Conservation (phyloP, 1,140 invertebrate species). For the Aporrectodea caliginosa region DNA sequence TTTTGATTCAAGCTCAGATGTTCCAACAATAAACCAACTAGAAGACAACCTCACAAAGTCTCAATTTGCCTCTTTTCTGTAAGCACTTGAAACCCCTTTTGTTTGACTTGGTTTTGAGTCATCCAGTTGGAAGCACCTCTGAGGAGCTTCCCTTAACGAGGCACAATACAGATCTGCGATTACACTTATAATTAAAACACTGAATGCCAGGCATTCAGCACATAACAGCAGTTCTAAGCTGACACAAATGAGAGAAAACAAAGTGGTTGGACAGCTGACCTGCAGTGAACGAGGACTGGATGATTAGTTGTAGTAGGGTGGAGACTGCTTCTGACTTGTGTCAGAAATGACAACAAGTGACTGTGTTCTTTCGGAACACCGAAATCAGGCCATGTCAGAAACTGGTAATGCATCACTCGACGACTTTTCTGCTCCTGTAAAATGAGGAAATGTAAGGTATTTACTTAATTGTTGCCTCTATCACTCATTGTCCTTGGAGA, state of each 20-base stretch:
- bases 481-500: too few species aligned
- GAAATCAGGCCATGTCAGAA: slow-evolving; percentile 92
- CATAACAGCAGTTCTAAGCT: too few species aligned
- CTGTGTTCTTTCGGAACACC: slow-evolving; percentile 65
- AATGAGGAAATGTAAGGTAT: too few species aligned
- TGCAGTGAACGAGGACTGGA: background rate
- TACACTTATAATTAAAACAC: background rate
- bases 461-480: too few species aligned
- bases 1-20: too few species aligned
- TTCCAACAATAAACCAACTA: too few species aligned
- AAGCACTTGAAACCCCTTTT: too few species aligned
- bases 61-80: too few species aligned
- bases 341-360: background rate
- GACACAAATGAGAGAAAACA: too few species aligned
- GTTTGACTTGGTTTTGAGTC: too few species aligned
- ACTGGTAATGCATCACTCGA: slow-evolving; percentile 99
- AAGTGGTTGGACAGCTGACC: too few species aligned
- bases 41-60: too few species aligned
- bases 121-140: background rate
- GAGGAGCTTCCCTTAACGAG: background rate
- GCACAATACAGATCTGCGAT: background rate
- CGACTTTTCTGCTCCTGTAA: slow-evolving; percentile 69
- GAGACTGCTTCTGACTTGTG: background rate
- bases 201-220: background rate
- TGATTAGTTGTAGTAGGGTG: background rate